Evolutionary conservation across 2,888 invertebrate species (phyloP).

Genomic region (Notocelia uddmanniana): DNA sequence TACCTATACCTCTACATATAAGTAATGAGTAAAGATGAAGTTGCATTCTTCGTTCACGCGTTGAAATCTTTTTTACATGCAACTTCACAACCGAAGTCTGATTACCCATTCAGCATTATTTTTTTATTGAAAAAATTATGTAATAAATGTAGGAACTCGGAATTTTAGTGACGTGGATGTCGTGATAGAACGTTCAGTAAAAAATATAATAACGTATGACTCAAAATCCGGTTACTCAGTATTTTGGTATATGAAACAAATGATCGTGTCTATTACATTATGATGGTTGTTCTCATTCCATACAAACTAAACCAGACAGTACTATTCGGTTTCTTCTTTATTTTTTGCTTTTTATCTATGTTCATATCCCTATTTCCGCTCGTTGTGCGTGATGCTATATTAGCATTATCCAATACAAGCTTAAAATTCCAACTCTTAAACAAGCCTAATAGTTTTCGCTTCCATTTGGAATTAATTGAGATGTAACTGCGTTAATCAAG

Average conservation of each 20-base stretch:
- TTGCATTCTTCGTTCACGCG: not conserved
- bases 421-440: too few relatives aligned
- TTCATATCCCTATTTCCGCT: too few relatives aligned
- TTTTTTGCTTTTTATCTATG: too few relatives aligned
- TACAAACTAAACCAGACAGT: not conserved
- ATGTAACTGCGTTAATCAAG: too few relatives aligned
- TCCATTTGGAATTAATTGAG: too few relatives aligned
- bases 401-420: too few relatives aligned
- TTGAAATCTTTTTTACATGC: conserved; percentile 6
- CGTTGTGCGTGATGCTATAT: too few relatives aligned
- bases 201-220: not conserved
- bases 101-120: not conserved
- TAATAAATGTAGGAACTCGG: not conserved
- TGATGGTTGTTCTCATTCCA: not conserved
- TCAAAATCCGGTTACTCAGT: conserved; percentile 17
- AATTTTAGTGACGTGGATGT: not conserved
- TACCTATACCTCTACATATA: too few relatives aligned
- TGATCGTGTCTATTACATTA: conserved; percentile 1
- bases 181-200: not conserved
- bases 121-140: not conserved
- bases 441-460: too few relatives aligned
- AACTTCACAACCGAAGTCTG: not conserved
- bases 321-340: not conserved
- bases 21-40: not conserved
- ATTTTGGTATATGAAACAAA: not conserved